These are phyloP conservation scores for Bradysia coprophila DNA, from an alignment of 1,140 invertebrate genomes.

Conservation along the genomic window DNA sequence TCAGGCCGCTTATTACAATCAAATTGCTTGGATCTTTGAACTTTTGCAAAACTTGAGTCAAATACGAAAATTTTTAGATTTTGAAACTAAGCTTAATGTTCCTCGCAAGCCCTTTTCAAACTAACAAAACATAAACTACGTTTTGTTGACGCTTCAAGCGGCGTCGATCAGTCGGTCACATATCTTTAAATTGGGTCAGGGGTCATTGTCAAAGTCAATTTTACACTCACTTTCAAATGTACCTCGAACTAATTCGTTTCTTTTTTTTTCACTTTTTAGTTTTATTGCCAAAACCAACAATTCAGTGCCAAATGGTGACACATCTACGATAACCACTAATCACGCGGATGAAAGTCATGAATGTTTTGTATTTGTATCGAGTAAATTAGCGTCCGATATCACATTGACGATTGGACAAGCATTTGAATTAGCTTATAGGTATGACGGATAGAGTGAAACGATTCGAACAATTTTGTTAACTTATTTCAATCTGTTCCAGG, in stretches of 20 bases:
- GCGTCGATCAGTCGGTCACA: no score
- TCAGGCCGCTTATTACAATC: no score
- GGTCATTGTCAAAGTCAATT: no score
- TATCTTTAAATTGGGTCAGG: no score
- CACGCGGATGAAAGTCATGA: conserved; percentile 61
- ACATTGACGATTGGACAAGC: conserved; percentile 93
- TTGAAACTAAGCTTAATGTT: no score
- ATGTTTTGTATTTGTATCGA: conserved; percentile 93
- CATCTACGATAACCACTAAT: conserved; percentile 9
- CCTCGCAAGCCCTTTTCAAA: no score
- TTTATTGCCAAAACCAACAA: conserved; percentile 84
- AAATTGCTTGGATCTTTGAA: no score
- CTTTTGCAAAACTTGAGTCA: no score
- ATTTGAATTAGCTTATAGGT: conserved; percentile 90
- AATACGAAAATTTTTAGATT: no score
- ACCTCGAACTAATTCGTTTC: not conserved
- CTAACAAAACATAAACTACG: no score
- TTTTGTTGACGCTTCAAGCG: no score
- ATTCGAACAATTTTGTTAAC: not conserved
- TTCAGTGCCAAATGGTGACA: conserved; percentile 5
- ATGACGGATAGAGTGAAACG: not conserved
- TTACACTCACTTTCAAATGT: not conserved
- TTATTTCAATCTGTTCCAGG: conserved; percentile 11
- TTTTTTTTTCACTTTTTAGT: conserved; percentile 20
- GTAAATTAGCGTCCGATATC: conserved; percentile 91